Base-by-base conservation (phyloP, 2,888 invertebrate genomes). In the Caenorhabditis sp. region DNA sequence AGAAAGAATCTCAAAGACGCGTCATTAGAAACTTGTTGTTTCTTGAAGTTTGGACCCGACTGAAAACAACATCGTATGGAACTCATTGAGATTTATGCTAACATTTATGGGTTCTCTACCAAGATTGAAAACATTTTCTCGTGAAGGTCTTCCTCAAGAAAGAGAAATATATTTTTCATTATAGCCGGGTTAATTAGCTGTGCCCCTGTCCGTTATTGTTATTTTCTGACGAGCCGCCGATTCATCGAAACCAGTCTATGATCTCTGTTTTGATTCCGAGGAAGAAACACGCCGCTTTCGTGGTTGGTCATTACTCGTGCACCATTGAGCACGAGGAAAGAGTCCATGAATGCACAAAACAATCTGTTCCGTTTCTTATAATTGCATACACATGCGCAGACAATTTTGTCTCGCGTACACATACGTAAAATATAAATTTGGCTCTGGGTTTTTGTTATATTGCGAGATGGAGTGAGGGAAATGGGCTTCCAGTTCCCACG, bases 311-410 rank as follows among this genome's bases (percentile, higher is more conserved):
- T 53, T 53, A 53, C 39, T 39, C 39, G 52, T 35, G 65, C 66
- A 41, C 50, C 26, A 66, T 66, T 56, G 30, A 48, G 46, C 39
- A 55, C 55, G 20, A 17, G 35, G 22, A 48, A 26, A 24, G n/a
- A n/a, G 17, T 15, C 52, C 52, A 32, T 32, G 35, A 45, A 20
- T 52, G 26, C 26, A 37, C 17, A 35, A 37, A 52, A 55, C 32
- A 46, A 55, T 65, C 46, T 55, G 55, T 55, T 65, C 55, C 55
- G 26, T 55, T 27, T 55, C 55, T 46, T 43, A 43, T 65, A 65
- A 55, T 65, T 65, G 65, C 46, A 66, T 56, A 55, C 48, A 48
- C 53, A 56, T 26, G 45, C 53, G 32, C 63, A 56, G 50, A 66
- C 46, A 46, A 30, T 46, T 55, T 37, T 20, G 24, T 37, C 26